These are phyloP conservation scores for Oncorhynchus gorbuscha DNA, from an alignment of 2,113 vertebrate genomes.

Conservation along the genomic window DNA sequence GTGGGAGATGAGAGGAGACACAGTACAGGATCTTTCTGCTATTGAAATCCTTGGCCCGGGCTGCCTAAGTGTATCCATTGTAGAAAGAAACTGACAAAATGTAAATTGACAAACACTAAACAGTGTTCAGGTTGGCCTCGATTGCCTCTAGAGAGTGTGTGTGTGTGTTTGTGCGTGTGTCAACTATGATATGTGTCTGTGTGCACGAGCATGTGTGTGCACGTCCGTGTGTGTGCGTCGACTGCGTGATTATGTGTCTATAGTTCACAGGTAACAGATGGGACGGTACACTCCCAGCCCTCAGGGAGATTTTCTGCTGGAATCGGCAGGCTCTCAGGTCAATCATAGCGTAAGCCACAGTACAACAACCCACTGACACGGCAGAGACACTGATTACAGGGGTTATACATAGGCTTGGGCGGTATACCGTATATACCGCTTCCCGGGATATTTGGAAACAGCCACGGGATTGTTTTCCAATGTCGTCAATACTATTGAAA, in stretches of 20 bases:
- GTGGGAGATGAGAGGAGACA: not conserved
- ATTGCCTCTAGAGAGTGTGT: not conserved
- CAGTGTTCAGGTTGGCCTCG: not conserved
- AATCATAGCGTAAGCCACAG: constrained; percentile 39
- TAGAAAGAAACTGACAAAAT: not conserved
- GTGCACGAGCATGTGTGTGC: constrained; percentile 7
- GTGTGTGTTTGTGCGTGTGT: constrained; percentile 8
- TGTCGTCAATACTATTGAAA: too few relatives aligned
- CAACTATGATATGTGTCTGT: not conserved
- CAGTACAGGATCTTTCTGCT: too few relatives aligned
- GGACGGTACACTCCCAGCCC: constrained; percentile 35
- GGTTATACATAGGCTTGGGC: too few relatives aligned
- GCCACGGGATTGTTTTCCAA: too few relatives aligned
- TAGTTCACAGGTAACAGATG: constrained; percentile 65
- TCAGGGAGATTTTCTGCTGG: constrained; percentile 51
- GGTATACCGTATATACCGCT: too few relatives aligned
- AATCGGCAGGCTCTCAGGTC: constrained; percentile 50
- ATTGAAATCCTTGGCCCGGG: too few relatives aligned
- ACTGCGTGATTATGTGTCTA: constrained; percentile 57
- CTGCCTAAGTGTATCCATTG: too few relatives aligned
- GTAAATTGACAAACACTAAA: not conserved
- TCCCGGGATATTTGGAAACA: too few relatives aligned
- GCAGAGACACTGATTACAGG: not conserved
- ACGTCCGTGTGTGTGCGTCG: constrained; percentile 30
- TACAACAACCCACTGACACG: constrained; percentile 32